Percentiles rank a stretch among this genome's conserved stretches.
phyloP scores from a whole-genome alignment of 2,113 vertebrate genomes.

The Ancistrus triradiatus region DNA sequence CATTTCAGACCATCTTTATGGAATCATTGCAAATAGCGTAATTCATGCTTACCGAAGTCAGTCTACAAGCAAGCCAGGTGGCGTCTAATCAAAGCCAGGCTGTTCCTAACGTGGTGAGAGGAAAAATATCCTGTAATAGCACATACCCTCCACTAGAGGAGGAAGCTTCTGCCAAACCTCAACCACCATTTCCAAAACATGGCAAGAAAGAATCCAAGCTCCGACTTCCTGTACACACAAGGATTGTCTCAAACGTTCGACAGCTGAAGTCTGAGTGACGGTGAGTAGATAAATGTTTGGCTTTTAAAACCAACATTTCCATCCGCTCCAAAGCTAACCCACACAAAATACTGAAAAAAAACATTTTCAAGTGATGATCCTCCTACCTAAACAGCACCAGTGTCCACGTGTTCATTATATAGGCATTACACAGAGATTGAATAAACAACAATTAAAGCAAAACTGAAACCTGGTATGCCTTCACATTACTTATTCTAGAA shows the following conservation, averaged over 20 bases:
- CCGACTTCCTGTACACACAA: slow-evolving; percentile 28
- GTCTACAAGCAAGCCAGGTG: slow-evolving; percentile 55
- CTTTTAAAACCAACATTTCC: slow-evolving; percentile 3
- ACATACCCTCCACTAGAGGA: slow-evolving; percentile 70
- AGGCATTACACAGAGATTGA: no score
- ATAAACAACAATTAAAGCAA: no score
- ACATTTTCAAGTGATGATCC: no score
- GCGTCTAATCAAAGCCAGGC: slow-evolving; percentile 74
- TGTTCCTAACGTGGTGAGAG: slow-evolving; percentile 1
- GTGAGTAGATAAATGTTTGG: slow-evolving; percentile 8
- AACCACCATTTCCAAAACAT: slow-evolving; percentile 35
- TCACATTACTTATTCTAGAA: no score
- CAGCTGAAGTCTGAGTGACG: slow-evolving; percentile 20
- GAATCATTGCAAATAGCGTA: slow-evolving; percentile 57
- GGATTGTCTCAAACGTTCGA: slow-evolving; percentile 22
- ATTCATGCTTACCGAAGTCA: slow-evolving; percentile 56
- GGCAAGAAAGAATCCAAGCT: slow-evolving; percentile 18
- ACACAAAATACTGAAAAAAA: not conserved
- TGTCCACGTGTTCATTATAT: no score
- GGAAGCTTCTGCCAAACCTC: slow-evolving; percentile 42
- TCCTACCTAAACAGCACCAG: no score
- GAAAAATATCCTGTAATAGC: slow-evolving; percentile 63
- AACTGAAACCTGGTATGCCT: no score
- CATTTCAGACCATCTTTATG: slow-evolving; percentile 50
- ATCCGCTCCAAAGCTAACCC: not conserved